These are phyloP conservation scores for Acanthococcus lagerstroemiae DNA, from an alignment of 2,888 invertebrate genomes.

Conservation along the genomic window DNA sequence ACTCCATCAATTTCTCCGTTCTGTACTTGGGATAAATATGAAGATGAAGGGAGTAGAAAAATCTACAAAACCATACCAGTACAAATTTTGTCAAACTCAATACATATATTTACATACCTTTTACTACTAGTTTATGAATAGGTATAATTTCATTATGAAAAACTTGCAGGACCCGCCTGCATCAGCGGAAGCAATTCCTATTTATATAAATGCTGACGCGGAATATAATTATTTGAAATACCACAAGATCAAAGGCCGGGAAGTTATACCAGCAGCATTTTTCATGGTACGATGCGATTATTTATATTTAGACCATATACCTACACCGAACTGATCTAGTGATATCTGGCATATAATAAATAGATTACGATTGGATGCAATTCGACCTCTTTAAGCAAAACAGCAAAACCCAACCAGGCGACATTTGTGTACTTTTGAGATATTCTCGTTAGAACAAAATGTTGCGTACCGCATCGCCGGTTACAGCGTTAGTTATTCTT, in stretches of 20 bases:
- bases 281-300: constrained; percentile 2
- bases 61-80: no score
- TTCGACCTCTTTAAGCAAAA: no score
- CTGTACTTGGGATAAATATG: constrained; percentile 83
- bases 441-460: no score
- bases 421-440: no score
- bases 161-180: not conserved
- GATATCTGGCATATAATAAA: no score
- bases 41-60: constrained; percentile 62
- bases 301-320: no score
- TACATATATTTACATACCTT: not conserved
- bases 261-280: constrained; percentile 2
- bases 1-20: constrained; percentile 74
- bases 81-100: not conserved
- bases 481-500: no score
- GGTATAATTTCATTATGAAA: not conserved
- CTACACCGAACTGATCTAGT: no score
- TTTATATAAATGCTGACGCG: not conserved
- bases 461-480: no score
- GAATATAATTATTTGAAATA: not conserved
- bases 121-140: not conserved
- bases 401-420: no score
- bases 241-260: not conserved
- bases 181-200: not conserved
- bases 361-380: no score